phyloP scores from a whole-genome alignment of 2,888 invertebrate genomes.

The Corbicula japonica region DNA sequence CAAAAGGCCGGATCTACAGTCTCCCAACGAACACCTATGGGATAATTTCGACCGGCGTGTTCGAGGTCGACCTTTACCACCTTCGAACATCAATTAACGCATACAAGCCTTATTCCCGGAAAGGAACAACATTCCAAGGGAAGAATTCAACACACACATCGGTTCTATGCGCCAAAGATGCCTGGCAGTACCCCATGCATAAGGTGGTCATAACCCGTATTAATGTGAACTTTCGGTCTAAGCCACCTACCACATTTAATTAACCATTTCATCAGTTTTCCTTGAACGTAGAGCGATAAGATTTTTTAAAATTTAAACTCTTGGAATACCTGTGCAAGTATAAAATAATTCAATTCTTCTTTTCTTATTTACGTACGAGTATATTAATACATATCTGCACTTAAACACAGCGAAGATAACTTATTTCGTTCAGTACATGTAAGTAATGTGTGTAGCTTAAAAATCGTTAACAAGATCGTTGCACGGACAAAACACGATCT shows the following conservation, averaged over 20 bases:
- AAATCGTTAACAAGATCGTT: too few species aligned
- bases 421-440: slow-evolving; percentile 5
- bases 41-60: slow-evolving; percentile 16
- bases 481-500: too few species aligned
- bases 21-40: slow-evolving; percentile 11
- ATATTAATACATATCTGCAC: too few species aligned
- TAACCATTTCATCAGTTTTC: slow-evolving; percentile 17
- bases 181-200: background rate
- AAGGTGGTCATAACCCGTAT: slow-evolving; percentile 11
- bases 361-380: slow-evolving; percentile 9
- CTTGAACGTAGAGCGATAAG: slow-evolving; percentile 5
- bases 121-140: slow-evolving; percentile 12
- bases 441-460: too few species aligned
- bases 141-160: slow-evolving; percentile 6
- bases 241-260: slow-evolving; percentile 10
- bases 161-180: slow-evolving; percentile 14
- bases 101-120: slow-evolving; percentile 9
- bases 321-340: slow-evolving; percentile 2
- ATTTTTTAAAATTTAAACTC: background rate
- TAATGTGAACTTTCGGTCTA: slow-evolving; percentile 8
- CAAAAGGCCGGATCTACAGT: background rate
- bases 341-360: slow-evolving; percentile 1
- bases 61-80: slow-evolving; percentile 6
- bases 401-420: background rate
- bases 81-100: slow-evolving; percentile 21